Conservation (phyloP, 2,113 vertebrate species). For the Siphamia tubifer region DNA sequence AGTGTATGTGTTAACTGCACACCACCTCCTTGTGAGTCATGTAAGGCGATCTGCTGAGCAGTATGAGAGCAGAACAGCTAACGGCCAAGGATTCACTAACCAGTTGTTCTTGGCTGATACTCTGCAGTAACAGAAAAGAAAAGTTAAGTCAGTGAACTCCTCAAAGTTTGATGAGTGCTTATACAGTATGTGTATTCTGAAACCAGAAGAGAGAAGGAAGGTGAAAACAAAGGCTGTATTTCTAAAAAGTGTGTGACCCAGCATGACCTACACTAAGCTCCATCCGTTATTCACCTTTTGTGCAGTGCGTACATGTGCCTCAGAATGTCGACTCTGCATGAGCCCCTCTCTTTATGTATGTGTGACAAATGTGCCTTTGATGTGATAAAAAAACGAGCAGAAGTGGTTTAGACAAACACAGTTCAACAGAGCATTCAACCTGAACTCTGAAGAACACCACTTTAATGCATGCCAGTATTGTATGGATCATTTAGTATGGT, state of each 20-base stretch:
- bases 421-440: too few relatives aligned
- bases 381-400: too few relatives aligned
- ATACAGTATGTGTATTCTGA: slow-evolving; percentile 17
- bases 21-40: slow-evolving; percentile 17
- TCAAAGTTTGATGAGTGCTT: slow-evolving; percentile 55
- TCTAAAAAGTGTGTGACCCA: slow-evolving; percentile 27
- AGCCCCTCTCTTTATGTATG: slow-evolving; percentile 2
- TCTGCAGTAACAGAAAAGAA: slow-evolving; percentile 17
- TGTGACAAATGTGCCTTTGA: slow-evolving; percentile 31
- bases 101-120: slow-evolving; percentile 29
- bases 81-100: slow-evolving; percentile 40
- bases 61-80: slow-evolving; percentile 9
- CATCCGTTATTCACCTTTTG: slow-evolving; percentile 1
- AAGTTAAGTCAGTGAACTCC: slow-evolving; percentile 48
- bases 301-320: neutral
- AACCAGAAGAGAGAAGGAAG: slow-evolving; percentile 5
- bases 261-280: slow-evolving; percentile 13
- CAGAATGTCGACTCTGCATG: slow-evolving; percentile 5
- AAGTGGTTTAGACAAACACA: too few relatives aligned
- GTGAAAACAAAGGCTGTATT: slow-evolving; percentile 14
- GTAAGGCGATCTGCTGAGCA: slow-evolving; percentile 32
- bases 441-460: too few relatives aligned
- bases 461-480: too few relatives aligned
- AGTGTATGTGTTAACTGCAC: slow-evolving; percentile 32
- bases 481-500: neutral